phyloP scores from a whole-genome alignment of 2,888 invertebrate genomes.

The Acholoe squamosa region DNA sequence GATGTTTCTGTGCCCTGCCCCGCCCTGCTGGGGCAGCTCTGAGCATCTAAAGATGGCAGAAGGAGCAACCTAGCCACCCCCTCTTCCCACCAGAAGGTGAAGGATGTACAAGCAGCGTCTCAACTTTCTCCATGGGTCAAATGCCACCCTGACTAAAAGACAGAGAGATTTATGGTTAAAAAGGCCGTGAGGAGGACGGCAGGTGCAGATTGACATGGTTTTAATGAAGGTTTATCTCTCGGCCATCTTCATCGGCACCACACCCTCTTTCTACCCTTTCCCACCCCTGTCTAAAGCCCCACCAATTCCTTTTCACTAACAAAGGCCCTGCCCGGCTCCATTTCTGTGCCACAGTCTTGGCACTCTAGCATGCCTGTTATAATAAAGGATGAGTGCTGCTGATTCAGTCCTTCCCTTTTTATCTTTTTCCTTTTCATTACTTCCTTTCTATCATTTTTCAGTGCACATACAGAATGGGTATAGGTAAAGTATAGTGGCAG shows the following conservation, averaged over 20 bases:
- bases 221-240: conserved; percentile 58
- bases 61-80: not conserved
- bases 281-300: conserved; percentile 23
- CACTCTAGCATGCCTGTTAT: not conserved
- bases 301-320: not conserved
- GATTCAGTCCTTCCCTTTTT: not conserved
- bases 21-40: not conserved
- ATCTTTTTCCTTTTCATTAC: not conserved
- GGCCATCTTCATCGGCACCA: not conserved
- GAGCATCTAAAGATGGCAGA: not conserved
- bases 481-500: not conserved
- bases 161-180: conserved; percentile 30
- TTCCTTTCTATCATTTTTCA: not conserved
- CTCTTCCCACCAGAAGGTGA: conserved; percentile 4
- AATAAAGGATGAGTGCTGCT: conserved; percentile 37
- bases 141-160: conserved; percentile 57
- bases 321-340: not conserved
- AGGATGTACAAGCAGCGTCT: conserved; percentile 30
- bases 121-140: conserved; percentile 58
- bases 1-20: not conserved
- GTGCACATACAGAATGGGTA: not conserved
- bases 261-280: not conserved
- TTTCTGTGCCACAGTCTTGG: not conserved
- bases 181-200: conserved; percentile 17
- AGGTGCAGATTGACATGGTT: conserved; percentile 61